Base-by-base conservation (phyloP, 2,113 vertebrate genomes). In the Rhizomys pruinosus region DNA sequence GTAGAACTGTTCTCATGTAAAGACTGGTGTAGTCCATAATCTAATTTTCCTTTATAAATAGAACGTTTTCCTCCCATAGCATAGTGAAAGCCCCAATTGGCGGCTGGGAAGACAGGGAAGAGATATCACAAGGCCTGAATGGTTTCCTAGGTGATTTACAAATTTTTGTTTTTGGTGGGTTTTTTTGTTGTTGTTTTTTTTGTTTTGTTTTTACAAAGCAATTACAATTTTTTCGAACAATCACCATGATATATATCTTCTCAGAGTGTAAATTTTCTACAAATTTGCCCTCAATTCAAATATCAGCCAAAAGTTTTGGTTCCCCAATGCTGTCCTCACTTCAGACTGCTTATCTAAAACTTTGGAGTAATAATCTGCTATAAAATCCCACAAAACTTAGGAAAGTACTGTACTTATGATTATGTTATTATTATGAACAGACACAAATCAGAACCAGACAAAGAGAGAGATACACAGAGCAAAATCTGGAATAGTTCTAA, bases 21-120 rank as follows among this genome's bases (percentile, higher is more conserved):
- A 80, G 13, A 63, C 10, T 47, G 0, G 34, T 57, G 11, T 66
- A 42, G 19, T 25, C n/a, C 37, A 3, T 34, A 66, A 25, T 15
- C 61, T n/a, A 82, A 42, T 37, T 95, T 63, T 74, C 37, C 84
- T 44, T 64, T 80, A 8, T 69, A 81, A 87, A 89, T 34, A 59
- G 42, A 37, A 78, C 42, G 2, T 77, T 71, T 76, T 92, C 8
- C 52, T 66, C 20, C 32, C 8, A 59, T 39, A 66, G 19, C 19
- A 39, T 61, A 72, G 1, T 44, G 12, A 81, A 74, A 57, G n/a
- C 9, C 81, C 32, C 44, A 34, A 20, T n/a, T 52, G 72, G 37
- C 25, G 4, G 22, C 34, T 19, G 13, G 12, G 11, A 37, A 47
- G 25, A 79, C 37, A 90, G 9, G 44, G 4, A 47, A 86, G 34